Conservation (phyloP, 2,888 invertebrate genomes). For the Resseliella maxima region DNA sequence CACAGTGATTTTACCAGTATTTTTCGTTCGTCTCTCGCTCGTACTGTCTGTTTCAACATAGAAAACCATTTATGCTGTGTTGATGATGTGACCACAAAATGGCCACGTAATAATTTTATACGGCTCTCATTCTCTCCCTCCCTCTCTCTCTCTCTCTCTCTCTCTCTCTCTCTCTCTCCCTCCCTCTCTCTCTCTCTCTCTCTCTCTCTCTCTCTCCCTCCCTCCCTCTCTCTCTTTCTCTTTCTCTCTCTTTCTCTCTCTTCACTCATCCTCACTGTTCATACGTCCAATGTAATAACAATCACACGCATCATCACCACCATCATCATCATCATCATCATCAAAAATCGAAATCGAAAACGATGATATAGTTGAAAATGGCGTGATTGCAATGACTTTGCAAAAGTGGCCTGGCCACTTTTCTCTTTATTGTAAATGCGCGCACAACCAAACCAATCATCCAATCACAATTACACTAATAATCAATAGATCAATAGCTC, state of each 20-base stretch:
- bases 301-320: conserved; percentile 46
- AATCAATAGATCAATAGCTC: conserved; percentile 51
- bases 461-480: conserved; percentile 47
- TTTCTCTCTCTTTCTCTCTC: too few relatives aligned
- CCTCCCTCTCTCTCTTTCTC: too few relatives aligned
- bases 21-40: neutral
- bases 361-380: conserved; percentile 51
- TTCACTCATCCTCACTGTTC: too few relatives aligned
- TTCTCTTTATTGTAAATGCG: neutral
- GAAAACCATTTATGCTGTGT: conserved; percentile 2
- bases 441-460: neutral
- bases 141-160: too few relatives aligned
- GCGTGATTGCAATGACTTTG: conserved; percentile 41
- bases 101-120: conserved; percentile 40
- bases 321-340: conserved; percentile 15
- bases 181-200: too few relatives aligned
- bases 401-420: conserved; percentile 24
- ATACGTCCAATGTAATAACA: conserved; percentile 37
- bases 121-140: too few relatives aligned
- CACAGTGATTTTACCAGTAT: neutral
- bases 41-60: neutral
- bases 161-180: too few relatives aligned
- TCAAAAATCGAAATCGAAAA: conserved; percentile 15
- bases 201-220: too few relatives aligned
- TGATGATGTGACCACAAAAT: conserved; percentile 48